Evolutionary conservation across 2,797 vertebrate genomes (phyloP).

Genomic region (Buceros bicornis): DNA sequence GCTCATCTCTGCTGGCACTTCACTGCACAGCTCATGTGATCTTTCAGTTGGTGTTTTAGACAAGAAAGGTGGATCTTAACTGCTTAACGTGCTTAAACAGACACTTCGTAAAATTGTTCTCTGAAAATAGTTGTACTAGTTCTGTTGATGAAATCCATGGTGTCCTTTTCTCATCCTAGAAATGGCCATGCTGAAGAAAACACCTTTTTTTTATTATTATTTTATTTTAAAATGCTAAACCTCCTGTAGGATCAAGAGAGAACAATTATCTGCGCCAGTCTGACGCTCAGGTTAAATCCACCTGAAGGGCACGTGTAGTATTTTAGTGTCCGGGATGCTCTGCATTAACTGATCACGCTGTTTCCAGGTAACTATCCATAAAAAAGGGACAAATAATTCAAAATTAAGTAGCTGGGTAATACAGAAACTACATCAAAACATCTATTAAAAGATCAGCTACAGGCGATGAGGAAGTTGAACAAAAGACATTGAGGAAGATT

Average conservation of each 20-base stretch:
- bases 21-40: neutral
- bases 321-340: neutral
- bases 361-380: neutral
- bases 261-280: neutral
- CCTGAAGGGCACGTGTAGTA: neutral
- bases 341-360: neutral
- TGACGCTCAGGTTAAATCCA: neutral
- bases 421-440: neutral
- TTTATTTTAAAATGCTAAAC: neutral
- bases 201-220: neutral
- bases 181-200: neutral
- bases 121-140: neutral
- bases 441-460: neutral
- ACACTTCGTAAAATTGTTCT: neutral
- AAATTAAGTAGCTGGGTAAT: neutral
- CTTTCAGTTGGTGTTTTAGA: neutral
- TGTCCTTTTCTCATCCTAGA: neutral
- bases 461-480: neutral
- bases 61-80: neutral
- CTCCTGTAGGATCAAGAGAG: neutral
- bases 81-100: neutral
- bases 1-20: neutral
- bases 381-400: neutral
- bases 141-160: neutral
- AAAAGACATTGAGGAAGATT: neutral